A percentile compares a stretch with the other conserved stretches of the same genome.
Evolutionary conservation across 2,113 vertebrate genomes (phyloP).

Genomic region (Myotis brandtii): DNA sequence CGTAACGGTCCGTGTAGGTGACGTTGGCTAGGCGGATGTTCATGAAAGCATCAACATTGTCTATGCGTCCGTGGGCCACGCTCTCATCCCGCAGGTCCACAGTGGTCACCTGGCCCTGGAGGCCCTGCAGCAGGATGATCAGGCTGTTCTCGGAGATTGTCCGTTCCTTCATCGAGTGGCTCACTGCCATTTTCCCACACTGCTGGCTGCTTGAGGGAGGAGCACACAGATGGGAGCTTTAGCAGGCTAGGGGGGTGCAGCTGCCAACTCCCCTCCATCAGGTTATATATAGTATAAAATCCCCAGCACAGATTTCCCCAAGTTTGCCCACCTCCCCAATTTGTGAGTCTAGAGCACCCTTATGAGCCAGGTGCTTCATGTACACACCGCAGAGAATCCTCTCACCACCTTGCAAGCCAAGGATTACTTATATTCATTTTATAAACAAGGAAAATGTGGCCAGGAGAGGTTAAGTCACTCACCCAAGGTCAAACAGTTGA

Average conservation of each 20-base stretch:
- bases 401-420: neutral
- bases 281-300: neutral
- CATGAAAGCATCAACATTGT: constrained; percentile 98
- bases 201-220: neutral
- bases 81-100: constrained; percentile 96
- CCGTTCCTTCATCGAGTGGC: constrained; percentile 94
- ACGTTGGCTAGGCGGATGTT: constrained; percentile 93
- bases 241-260: neutral
- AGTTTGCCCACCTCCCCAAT: neutral
- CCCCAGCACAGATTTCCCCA: neutral
- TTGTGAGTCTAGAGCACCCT: neutral
- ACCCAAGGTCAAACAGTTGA: neutral
- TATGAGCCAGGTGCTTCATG: neutral
- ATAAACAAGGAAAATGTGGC: neutral
- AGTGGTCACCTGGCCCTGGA: constrained; percentile 92
- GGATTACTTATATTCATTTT: neutral
- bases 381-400: neutral
- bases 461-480: neutral
- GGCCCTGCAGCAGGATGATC: constrained; percentile 95
- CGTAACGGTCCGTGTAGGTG: constrained; percentile 90
- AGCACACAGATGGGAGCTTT: constrained; percentile 18
- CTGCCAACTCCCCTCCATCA: neutral
- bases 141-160: constrained; percentile 97
- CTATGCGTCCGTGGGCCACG: constrained; percentile 89
- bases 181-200: constrained; percentile 86